Evolutionary conservation across 2,888 invertebrate species (phyloP).

Genomic region (Bellardia pandia): DNA sequence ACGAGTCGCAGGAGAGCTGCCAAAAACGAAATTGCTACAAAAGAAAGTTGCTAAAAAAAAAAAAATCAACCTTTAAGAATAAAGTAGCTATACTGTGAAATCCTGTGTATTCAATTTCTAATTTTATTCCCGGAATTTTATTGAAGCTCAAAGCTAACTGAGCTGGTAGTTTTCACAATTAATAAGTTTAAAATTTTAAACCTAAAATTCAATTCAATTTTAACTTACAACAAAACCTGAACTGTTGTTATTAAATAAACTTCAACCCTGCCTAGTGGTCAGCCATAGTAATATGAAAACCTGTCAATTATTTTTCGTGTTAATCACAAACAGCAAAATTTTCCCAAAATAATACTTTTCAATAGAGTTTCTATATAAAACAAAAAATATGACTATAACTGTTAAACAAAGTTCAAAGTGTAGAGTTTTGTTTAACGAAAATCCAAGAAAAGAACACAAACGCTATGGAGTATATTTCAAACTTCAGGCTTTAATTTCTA

Average conservation of each 20-base stretch:
- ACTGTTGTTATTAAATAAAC: no score
- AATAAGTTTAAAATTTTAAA: no score
- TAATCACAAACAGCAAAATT: background rate
- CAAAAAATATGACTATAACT: slow-evolving; percentile 45
- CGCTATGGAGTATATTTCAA: slow-evolving; percentile 39
- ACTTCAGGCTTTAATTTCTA: slow-evolving; percentile 33
- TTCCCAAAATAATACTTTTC: background rate
- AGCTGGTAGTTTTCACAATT: no score
- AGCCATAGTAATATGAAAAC: slow-evolving; percentile 8
- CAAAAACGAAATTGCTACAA: no score
- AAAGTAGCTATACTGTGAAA: no score
- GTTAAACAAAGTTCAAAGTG: slow-evolving; percentile 62
- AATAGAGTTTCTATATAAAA: slow-evolving; percentile 18
- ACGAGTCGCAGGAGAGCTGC: no score
- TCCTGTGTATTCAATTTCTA: no score
- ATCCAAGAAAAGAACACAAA: background rate
- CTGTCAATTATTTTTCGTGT: slow-evolving; percentile 59
- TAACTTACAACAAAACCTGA: background rate
- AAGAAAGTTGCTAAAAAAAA: no score
- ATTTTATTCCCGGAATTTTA: no score
- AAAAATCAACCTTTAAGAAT: no score
- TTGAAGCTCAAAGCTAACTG: no score
- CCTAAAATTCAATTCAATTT: no score
- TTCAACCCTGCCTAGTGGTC: background rate
- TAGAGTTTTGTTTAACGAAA: slow-evolving; percentile 28